Base-by-base conservation (phyloP, 1,140 invertebrate species). In the Neodiprion lecontei region DNA sequence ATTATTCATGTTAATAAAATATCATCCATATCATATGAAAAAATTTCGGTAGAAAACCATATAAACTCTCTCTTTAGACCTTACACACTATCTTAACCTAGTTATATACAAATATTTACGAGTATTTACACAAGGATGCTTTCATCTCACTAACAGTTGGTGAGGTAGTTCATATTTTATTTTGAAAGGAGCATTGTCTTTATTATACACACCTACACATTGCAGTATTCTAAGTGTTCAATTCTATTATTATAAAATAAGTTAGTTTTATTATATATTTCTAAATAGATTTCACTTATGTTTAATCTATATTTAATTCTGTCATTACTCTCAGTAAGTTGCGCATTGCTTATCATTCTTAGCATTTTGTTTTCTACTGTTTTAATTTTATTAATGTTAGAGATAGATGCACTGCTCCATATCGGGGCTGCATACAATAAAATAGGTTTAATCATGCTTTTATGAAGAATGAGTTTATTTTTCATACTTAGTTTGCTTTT, bases 281-380 rank as follows among this genome's bases (percentile, higher is more conserved):
- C 70, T 21, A 69, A 21, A 9, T 48, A 9, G 1, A 77, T n/a
- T 47, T 69, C 47, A 7, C 47, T 14, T 48, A 70, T 69, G 11
- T 70, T 14, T 48, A 69, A 65, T 47, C 66, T 9, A 11, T 67
- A 47, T 66, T 72, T 61, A 11, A 74, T 67, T 11, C 69, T 5
- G 0, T 40, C 10, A 12, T 72, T 74, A 53, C 53, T 74, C 14
- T 67, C 21, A 9, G 23, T 68, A 66, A 17, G 66, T 0, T 69
- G 66, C 5, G 70, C 72, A 47, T 69, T 69, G 2, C 14, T 48
- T 3, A 74, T 72, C 40, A 67, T 71, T 74, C 74, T 74, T 28
- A 76, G 23, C 21, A 61, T 72, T 75, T 76, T 78, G 70, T 78
- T 78, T 75, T 78, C 75, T 17, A 78, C 47, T 0, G 48, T 73